Conservation (phyloP, 2,113 vertebrate genomes). For the Catharus bicknelli region DNA sequence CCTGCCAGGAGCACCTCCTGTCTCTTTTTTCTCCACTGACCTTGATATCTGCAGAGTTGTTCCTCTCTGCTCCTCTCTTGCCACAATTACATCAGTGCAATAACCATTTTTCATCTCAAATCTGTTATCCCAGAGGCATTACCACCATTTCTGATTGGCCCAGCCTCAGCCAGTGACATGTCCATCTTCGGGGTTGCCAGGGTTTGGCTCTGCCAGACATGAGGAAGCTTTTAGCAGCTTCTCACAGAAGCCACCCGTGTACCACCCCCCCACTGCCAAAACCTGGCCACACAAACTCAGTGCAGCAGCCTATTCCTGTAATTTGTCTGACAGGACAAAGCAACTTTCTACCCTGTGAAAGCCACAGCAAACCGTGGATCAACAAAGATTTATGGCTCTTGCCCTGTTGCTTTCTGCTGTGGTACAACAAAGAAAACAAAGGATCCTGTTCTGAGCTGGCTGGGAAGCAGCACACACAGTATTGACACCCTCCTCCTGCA, state of each 20-base stretch:
- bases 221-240: background rate
- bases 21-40: background rate
- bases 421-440: background rate
- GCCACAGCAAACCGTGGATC: fast-evolving
- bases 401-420: fast-evolving
- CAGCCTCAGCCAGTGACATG: background rate
- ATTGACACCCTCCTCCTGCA: background rate
- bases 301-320: background rate
- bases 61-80: background rate
- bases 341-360: fast-evolving
- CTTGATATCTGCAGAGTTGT: background rate
- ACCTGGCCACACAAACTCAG: background rate
- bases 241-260: background rate
- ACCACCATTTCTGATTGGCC: background rate
- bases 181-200: background rate
- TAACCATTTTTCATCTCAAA: background rate
- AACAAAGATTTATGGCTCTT: background rate
- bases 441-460: background rate
- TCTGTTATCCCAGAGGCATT: background rate
- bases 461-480: background rate
- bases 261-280: background rate
- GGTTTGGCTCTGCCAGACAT: background rate
- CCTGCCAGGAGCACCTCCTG: background rate
- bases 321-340: fast-evolving
- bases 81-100: background rate